Evolutionary conservation across 2,113 vertebrate genomes (phyloP).

Genomic region (Tauraco erythrolophus): DNA sequence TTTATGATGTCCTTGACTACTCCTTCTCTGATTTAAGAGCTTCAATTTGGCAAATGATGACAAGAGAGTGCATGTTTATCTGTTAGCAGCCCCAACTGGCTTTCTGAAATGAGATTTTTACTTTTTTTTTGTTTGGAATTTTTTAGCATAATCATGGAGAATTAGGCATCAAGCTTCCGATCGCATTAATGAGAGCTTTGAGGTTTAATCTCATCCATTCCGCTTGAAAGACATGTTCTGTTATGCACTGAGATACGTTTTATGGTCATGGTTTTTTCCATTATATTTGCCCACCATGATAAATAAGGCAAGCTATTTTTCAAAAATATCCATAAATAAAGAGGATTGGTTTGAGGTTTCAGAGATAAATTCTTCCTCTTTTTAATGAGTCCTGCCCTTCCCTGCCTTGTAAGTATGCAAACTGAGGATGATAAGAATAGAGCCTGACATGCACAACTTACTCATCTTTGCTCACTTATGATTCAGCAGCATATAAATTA

Average conservation of each 20-base stretch:
- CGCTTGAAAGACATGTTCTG: slow-evolving; percentile 31
- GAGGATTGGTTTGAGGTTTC: slow-evolving; percentile 6
- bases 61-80: slow-evolving; percentile 34
- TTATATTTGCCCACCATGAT: slow-evolving; percentile 8
- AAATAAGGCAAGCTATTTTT: slow-evolving; percentile 52
- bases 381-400: not conserved
- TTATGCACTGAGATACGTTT: slow-evolving; percentile 5
- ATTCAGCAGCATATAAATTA: slow-evolving; percentile 40
- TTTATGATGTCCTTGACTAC: slow-evolving; percentile 59
- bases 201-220: slow-evolving; percentile 61
- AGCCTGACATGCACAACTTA: not conserved
- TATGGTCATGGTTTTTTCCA: slow-evolving; percentile 20
- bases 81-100: slow-evolving; percentile 26
- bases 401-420: not conserved
- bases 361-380: slow-evolving; percentile 16
- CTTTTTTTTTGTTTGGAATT: not conserved
- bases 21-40: slow-evolving; percentile 54
- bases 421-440: not conserved
- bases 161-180: slow-evolving; percentile 28
- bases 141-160: slow-evolving; percentile 61
- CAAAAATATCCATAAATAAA: slow-evolving; percentile 39
- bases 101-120: slow-evolving; percentile 14
- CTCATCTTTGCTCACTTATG: slow-evolving; percentile 31
- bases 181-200: slow-evolving; percentile 61
- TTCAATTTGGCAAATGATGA: slow-evolving; percentile 63